Conservation (phyloP, 2,113 vertebrate genomes). For the Sialia sialis region DNA sequence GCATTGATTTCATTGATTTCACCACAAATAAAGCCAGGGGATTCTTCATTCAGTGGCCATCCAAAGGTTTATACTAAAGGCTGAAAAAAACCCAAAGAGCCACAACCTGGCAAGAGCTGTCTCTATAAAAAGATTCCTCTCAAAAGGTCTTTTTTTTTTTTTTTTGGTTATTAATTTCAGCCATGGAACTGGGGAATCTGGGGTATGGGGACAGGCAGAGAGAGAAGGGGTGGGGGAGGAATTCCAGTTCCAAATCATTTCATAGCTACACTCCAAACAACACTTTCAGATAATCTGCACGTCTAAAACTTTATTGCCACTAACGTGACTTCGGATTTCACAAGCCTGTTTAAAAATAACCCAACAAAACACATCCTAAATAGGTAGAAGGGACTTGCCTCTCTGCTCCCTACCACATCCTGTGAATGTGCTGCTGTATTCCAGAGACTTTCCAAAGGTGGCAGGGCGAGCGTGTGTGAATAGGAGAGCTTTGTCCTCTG, state of each 20-base stretch:
- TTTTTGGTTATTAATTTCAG: not conserved
- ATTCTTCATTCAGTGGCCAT: not conserved
- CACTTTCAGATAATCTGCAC: not conserved
- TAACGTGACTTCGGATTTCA: not conserved
- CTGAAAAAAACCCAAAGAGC: not conserved
- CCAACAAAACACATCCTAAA: not conserved
- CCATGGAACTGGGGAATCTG: not conserved
- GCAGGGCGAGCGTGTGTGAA: conserved; percentile 15
- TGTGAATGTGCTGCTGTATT: not conserved
- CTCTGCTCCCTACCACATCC: not conserved
- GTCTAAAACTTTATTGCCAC: not conserved
- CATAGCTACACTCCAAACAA: not conserved
- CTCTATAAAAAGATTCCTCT: not conserved
- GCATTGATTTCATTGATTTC: not conserved
- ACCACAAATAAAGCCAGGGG: conserved; percentile 24
- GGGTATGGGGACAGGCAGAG: not conserved
- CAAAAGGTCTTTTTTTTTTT: not conserved
- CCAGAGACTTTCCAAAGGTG: conserved; percentile 22
- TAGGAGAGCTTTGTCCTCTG: conserved; percentile 57
- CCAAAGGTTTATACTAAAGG: not conserved
- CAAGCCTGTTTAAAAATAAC: not conserved
- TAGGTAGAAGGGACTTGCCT: not conserved
- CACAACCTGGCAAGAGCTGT: not conserved
- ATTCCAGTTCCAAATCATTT: not conserved
- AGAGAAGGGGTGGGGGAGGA: not conserved